These are phyloP conservation scores for Picathartes gymnocephalus DNA, from an alignment of 2,113 vertebrate species.

Conservation along the genomic window DNA sequence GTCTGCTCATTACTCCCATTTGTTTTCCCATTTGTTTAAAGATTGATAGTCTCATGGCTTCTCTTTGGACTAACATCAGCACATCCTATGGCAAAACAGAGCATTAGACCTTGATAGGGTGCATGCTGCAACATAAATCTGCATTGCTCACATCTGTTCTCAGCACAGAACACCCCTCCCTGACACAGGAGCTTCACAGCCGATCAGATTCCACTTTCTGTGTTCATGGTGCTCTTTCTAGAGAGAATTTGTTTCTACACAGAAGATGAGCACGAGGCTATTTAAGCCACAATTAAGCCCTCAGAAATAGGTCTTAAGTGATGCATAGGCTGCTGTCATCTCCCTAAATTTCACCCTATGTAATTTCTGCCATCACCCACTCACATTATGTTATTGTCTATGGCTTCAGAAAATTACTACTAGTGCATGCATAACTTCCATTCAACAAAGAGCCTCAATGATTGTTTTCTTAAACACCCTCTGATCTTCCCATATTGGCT, in stretches of 20 bases:
- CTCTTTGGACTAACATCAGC: background rate
- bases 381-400: conserved; percentile 48
- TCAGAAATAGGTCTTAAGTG: conserved; percentile 34
- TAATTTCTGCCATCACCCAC: conserved; percentile 35
- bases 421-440: conserved; percentile 41
- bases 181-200: background rate
- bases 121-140: background rate
- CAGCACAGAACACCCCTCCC: background rate
- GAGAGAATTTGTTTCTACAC: background rate
- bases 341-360: conserved; percentile 29
- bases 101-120: background rate
- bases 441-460: conserved; percentile 56
- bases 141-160: background rate
- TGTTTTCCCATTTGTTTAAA: background rate
- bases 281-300: conserved; percentile 25
- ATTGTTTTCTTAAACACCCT: conserved; percentile 60
- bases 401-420: conserved; percentile 53
- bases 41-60: background rate
- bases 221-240: background rate
- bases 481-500: conserved; percentile 52
- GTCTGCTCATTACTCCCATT: background rate
- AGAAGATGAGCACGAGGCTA: background rate
- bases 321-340: conserved; percentile 48
- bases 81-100: background rate
- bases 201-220: background rate